Percentiles rank a stretch among this genome's conserved stretches.
Conservation (phyloP, 1,140 invertebrate genomes). For the Antheraea mylitta region DNA sequence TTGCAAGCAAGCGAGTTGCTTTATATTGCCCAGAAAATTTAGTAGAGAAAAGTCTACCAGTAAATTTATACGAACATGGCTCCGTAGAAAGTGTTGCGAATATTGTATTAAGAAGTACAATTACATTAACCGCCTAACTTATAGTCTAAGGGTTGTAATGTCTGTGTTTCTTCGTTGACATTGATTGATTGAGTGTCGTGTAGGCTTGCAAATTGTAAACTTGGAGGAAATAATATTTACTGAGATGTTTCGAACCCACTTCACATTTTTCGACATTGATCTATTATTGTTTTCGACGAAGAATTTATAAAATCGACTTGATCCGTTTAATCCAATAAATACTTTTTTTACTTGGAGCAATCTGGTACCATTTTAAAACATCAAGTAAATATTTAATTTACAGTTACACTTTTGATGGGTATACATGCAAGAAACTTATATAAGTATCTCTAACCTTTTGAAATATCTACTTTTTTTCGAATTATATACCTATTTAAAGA, state of each 20-base stretch:
- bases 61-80: neutral
- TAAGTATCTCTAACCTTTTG: too few species aligned
- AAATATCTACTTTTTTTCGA: too few species aligned
- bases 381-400: too few species aligned
- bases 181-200: constrained; percentile 1
- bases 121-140: constrained; percentile 12
- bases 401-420: too few species aligned
- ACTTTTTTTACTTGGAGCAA: too few species aligned
- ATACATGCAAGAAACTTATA: too few species aligned
- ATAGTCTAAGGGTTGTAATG: constrained; percentile 13
- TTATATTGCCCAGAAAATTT: too few species aligned
- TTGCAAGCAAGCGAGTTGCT: too few species aligned
- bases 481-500: too few species aligned
- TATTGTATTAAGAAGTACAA: constrained; percentile 11
- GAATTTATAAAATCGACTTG: neutral
- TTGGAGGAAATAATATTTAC: neutral
- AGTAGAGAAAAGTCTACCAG: too few species aligned
- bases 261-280: neutral
- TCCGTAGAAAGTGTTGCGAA: neutral
- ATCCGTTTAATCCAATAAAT: neutral
- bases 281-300: neutral
- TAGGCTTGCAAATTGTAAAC: constrained; percentile 1
- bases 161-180: constrained; percentile 9
- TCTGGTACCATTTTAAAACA: too few species aligned
- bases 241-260: neutral